phyloP scores from a whole-genome alignment of 2,113 vertebrate genomes.

The Bufo bufo region DNA sequence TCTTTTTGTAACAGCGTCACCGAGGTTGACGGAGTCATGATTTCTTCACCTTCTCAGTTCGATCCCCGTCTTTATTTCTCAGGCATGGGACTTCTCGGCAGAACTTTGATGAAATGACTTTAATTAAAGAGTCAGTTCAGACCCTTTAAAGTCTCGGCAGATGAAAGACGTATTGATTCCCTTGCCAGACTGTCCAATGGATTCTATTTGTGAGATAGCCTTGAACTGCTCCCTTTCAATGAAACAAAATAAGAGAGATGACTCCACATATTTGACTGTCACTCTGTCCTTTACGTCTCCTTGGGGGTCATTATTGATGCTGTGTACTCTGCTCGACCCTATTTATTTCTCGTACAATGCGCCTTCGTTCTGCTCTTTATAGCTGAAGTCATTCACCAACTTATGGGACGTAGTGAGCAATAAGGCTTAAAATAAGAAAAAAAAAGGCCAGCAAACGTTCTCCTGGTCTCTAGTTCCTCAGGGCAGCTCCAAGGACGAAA shows the following conservation, averaged over 20 bases:
- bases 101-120: constrained; percentile 40
- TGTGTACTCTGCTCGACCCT: background rate
- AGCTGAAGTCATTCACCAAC: background rate
- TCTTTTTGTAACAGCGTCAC: background rate
- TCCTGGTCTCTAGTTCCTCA: too few relatives aligned
- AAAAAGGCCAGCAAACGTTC: too few relatives aligned
- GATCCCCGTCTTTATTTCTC: constrained; percentile 15
- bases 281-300: constrained; percentile 40
- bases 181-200: constrained; percentile 19
- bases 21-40: background rate
- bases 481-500: too few relatives aligned
- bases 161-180: constrained; percentile 53
- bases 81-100: background rate
- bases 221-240: constrained; percentile 14
- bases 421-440: too few relatives aligned
- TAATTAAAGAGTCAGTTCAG: constrained; percentile 45
- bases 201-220: constrained; percentile 35
- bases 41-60: background rate
- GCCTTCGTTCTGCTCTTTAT: background rate
- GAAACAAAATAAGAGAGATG: constrained; percentile 27
- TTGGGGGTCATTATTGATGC: constrained; percentile 33
- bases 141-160: constrained; percentile 30
- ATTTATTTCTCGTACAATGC: background rate
- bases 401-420: background rate
- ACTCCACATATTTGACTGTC: constrained; percentile 42